These are phyloP conservation scores for Poliocrania exsul DNA, from an alignment of 2,797 vertebrate genomes.

Conservation along the genomic window DNA sequence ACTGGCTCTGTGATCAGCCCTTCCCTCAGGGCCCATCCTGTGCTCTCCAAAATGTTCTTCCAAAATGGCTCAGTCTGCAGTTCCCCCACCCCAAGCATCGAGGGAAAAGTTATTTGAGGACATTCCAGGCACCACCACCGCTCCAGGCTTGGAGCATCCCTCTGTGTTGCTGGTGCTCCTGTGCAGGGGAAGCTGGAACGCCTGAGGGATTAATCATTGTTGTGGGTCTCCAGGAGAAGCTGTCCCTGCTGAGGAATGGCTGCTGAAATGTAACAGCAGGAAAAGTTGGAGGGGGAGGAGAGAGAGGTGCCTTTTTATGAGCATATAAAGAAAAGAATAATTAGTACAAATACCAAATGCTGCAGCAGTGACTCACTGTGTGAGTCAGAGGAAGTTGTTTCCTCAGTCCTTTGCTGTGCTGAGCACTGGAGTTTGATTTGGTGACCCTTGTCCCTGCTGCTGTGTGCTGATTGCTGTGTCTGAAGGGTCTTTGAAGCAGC, in stretches of 20 bases:
- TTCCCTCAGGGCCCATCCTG: rapidly evolving
- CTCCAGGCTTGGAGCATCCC: background rate
- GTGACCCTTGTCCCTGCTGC: background rate
- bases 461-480: background rate
- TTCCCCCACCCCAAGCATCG: background rate
- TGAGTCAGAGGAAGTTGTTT: slow-evolving; percentile 63
- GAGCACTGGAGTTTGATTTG: background rate
- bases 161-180: background rate
- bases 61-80: background rate
- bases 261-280: slow-evolving; percentile 37
- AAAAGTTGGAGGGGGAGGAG: slow-evolving; percentile 49
- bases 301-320: slow-evolving; percentile 61
- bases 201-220: background rate
- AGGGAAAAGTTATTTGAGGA: background rate
- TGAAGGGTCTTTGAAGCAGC: background rate
- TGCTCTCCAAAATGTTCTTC: background rate
- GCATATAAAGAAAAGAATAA: slow-evolving; percentile 45
- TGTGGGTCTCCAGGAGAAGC: background rate
- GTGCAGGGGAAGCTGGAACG: background rate
- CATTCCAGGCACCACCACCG: background rate
- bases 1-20: rapidly evolving
- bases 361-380: slow-evolving; percentile 34
- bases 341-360: slow-evolving; percentile 42
- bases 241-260: background rate
- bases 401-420: background rate